Evolutionary conservation across 2,113 vertebrate species (phyloP), one percentile per base, ranked within the genome.

Genomic region (Butorides virescens): DNA sequence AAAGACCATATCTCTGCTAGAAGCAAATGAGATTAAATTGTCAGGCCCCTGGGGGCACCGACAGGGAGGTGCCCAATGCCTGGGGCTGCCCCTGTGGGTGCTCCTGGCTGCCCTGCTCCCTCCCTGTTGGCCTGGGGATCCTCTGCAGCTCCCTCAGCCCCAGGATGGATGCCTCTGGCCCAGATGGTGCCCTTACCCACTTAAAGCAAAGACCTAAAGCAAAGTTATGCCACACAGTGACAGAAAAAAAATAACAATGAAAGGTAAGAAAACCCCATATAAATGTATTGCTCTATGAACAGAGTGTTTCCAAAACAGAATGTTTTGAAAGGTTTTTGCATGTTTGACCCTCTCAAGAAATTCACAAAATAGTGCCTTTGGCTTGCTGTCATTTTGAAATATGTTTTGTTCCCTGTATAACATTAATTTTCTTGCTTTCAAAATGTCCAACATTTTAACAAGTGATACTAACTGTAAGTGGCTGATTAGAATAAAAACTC

Each of bases 21-120:
- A 74, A n/a, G 19, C 16, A 7, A 67, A 29, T 49, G 37, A 19
- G 14, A 39, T 39, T 16, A 47, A 70, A 55, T 42, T 86, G 25
- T 16, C 13, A 18, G 30, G 25, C 5, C 9, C 21, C 39, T 0
- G 0, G 7, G 18, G 10, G 1, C 10, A 26, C 37, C 6, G 3
- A 13, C 32, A 46, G 7, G 46, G n/a, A 72, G 11, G 5, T 61
- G 23, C 21, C n/a, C 2, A 2, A 15, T 83, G 22, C 12, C 22
- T 86, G 29, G 11, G 8, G 44, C 37, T 82, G 50, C 27, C 12
- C 34, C 44, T 2, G 0, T 30, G 22, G 22, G 7, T 81, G 25
- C 1, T 4, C 26, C 15, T 1, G 1, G 3, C 8, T 89, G 42
- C 44, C 15, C 34, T 52, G 15, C 26, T 80, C 9, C 18, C 19